Percentiles rank a stretch among this genome's conserved stretches.
phyloP scores from a whole-genome alignment of 2,888 invertebrate genomes.

The Papilio protenor region DNA sequence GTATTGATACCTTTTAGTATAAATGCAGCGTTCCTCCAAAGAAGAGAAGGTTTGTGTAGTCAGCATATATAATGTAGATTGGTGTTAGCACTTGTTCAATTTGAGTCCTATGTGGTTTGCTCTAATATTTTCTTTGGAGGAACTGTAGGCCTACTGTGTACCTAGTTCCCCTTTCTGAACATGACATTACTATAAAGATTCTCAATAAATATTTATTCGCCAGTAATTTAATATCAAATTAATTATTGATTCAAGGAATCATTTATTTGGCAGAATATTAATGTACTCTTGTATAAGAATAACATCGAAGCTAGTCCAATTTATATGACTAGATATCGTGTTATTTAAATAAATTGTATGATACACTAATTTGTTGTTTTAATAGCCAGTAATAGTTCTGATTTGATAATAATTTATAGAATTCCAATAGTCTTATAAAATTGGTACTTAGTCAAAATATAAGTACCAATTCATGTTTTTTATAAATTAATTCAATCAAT shows the following conservation, averaged over 20 bases:
- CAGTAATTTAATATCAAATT: conserved; percentile 9
- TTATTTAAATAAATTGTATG: conserved; percentile 37
- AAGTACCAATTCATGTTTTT: conserved; percentile 17
- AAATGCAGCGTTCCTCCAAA: conserved; percentile 67
- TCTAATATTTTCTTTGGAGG: conserved; percentile 53
- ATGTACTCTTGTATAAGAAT: conserved; percentile 52
- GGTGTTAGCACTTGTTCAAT: conserved; percentile 28
- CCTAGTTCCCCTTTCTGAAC: conserved; percentile 35
- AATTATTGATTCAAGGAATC: conserved; percentile 8
- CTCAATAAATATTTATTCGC: conserved; percentile 21
- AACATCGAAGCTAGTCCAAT: conserved; percentile 70
- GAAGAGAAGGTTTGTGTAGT: conserved; percentile 49
- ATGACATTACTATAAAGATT: conserved; percentile 40
- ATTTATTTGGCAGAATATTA: conserved; percentile 24
- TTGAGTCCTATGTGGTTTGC: conserved; percentile 12
- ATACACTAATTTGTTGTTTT: conserved; percentile 40
- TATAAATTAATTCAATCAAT: background rate
- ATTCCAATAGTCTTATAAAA: conserved; percentile 41
- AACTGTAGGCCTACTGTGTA: conserved; percentile 55
- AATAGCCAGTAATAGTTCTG: conserved; percentile 39
- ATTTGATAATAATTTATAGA: conserved; percentile 42
- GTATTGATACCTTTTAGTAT: conserved; percentile 78
- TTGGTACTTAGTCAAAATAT: conserved; percentile 31
- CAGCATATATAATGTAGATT: conserved; percentile 35
- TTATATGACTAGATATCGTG: conserved; percentile 47